Evolutionary conservation across 2,113 vertebrate species (phyloP), one percentile per base, ranked within the genome.

Genomic region (Podarcis cretensis): DNA sequence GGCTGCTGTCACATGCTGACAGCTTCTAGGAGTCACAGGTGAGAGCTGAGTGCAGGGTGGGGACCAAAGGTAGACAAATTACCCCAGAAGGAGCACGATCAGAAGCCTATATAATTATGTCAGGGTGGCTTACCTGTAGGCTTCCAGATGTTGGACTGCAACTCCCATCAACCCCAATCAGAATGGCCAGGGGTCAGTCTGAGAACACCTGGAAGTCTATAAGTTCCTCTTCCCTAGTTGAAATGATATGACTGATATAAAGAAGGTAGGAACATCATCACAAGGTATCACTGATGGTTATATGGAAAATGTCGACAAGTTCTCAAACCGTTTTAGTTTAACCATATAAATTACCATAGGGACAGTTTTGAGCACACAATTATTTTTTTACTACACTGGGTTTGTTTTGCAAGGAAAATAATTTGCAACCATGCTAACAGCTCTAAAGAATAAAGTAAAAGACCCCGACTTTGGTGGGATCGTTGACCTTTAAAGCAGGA

Each of bases 281-380:
- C 4, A 83, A 27, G 6, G 30, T 59, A 13, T 30, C 57, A 76
- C 59, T 85, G 43, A 66, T 23, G 20, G 23, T 8, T 66, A 21
- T 12, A 74, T 8, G 1, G 32, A 79, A 83, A 86, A 76, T n/a
- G 27, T n/a, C 32, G 73, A 10, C 81, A 68, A 65, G 73, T 81
- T 48, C 48, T 48, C 18, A 37, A 74, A 77, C 83, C 48, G 85
- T 75, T 89, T 92, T 91, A 90, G 87, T 18, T 25, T 84, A 43
- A 2, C 54, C 10, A 54, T 48, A 79, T 89, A 83, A 82, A 85
- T 89, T 81, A 25, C 9, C 84, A 23, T 5, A n/a, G 63, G 20
- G 43, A 77, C 84, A 84, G 63, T 85, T 82, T 76, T 40, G 48
- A 48, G n/a, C 83, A 43, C 83, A 3, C 81, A 86, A 32, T 27